Evolutionary conservation across 2,888 invertebrate species (phyloP), one percentile per base, ranked within the genome.

Genomic region (Tineola bisselliella): DNA sequence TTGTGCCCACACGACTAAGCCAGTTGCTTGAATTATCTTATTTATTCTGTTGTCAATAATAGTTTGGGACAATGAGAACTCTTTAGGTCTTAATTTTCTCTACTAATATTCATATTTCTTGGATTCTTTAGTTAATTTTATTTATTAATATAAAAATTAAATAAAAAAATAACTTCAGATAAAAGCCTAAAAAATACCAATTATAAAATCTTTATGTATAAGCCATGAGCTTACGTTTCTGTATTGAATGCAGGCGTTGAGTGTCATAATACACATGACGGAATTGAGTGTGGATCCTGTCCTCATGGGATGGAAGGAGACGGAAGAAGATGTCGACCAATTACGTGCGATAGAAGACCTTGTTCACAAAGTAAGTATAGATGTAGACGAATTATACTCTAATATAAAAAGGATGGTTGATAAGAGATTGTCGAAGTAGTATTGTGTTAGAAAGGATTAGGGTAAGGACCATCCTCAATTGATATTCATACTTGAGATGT

Each of bases 281-380:
- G 97, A 4, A 92, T 91, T 77, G 89, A 91, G 67, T 98, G 98
- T 75, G 93, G 93, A 0, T 81, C 93, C 0, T 98, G 97, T 73
- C 97, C 97, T 0, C 77, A 89, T 0, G 97, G 96, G 38, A 93
- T 91, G 67, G 90, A 93, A 66, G 93, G 93, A 0, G 81, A 89
- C 44, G 88, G 84, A 0, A 71, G 79, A n/a, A 77, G 79, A n/a
- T 95, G 94, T 72, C 79, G 84, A 59, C 90, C 90, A 2, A 75
- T 89, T 30, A 86, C 88, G 0, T 94, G 94, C 69, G 80, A 75
- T 13, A 89, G 91, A 62, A 79, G 89, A 60, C 92, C 93, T 4
- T 93, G 93, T 68, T 90, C 88, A 63, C 84, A 84, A 64, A 88
- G 90, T 69, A 72, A 72, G 70, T 66, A 19, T 61, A 4, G n/a